Percentiles rank a stretch among this genome's conserved stretches.
phyloP scores from a whole-genome alignment of 2,888 invertebrate species.

The Allacma fusca region DNA sequence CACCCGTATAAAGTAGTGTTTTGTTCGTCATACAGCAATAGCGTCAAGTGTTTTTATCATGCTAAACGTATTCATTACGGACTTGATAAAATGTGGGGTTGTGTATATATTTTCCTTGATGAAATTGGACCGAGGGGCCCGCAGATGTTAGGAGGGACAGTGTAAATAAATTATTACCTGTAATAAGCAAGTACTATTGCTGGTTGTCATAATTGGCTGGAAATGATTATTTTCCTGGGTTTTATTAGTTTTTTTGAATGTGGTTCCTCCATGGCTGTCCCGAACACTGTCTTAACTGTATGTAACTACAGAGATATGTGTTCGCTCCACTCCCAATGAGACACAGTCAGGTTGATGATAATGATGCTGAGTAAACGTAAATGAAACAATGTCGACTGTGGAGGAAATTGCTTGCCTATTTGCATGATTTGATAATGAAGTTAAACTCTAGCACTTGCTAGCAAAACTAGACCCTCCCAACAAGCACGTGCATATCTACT shows the following conservation, averaged over 20 bases:
- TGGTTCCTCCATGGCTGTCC: background rate
- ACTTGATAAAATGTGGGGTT: too few relatives aligned
- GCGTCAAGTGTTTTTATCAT: background rate
- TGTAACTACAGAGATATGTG: background rate
- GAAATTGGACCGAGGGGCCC: background rate
- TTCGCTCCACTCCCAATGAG: slow-evolving; percentile 1
- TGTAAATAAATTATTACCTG: slow-evolving; percentile 35
- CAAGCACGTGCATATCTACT: background rate
- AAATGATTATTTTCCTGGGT: slow-evolving; percentile 33
- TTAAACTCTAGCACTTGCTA: slow-evolving; percentile 28
- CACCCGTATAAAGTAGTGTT: too few relatives aligned
- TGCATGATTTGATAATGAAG: slow-evolving; percentile 47
- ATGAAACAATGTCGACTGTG: slow-evolving; percentile 46
- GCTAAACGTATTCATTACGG: background rate
- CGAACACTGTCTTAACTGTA: background rate
- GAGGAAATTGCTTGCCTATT: slow-evolving; percentile 47
- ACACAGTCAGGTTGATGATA: slow-evolving; percentile 31
- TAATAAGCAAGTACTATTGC: slow-evolving; percentile 21
- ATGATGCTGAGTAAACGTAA: slow-evolving; percentile 43
- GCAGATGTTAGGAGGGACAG: background rate
- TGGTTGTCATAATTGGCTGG: slow-evolving; percentile 23
- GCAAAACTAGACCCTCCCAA: background rate
- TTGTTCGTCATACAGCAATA: too few relatives aligned
- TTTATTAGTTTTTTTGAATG: slow-evolving; percentile 39
- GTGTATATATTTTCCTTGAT: too few relatives aligned